These are phyloP conservation scores for Acromyrmex heyeri DNA, from an alignment of 1,140 invertebrate species.

Conservation along the genomic window DNA sequence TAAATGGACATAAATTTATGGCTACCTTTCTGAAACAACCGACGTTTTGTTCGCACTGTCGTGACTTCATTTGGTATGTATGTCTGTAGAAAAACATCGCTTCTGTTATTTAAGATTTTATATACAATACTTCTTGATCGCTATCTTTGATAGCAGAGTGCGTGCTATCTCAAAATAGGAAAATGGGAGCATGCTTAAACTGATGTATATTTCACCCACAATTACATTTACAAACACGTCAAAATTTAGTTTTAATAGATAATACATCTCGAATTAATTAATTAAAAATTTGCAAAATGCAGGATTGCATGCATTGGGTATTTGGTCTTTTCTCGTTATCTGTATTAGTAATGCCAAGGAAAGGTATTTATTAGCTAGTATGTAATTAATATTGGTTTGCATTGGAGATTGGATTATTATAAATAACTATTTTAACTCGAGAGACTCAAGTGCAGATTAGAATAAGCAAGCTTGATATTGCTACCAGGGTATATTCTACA, in stretches of 20 bases:
- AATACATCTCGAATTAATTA: constrained; percentile 47
- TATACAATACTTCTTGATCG: constrained; percentile 59
- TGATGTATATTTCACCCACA: constrained; percentile 39
- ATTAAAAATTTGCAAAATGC: constrained; percentile 18
- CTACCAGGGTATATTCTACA: not conserved
- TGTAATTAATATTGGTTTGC: constrained; percentile 25
- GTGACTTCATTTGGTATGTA: constrained; percentile 98
- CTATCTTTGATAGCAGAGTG: constrained; percentile 36
- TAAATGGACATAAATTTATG: constrained; percentile 99
- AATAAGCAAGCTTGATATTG: constrained; percentile 36
- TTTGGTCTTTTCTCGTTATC: constrained; percentile 41
- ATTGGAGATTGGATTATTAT: not conserved
- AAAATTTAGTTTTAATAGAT: not conserved
- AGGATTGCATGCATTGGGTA: constrained; percentile 66
- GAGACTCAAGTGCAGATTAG: not conserved
- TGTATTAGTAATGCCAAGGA: constrained; percentile 22
- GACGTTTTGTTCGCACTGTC: constrained; percentile 99
- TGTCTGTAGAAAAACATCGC: not conserved
- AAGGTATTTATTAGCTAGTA: constrained; percentile 21
- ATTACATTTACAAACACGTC: not conserved
- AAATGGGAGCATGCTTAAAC: constrained; percentile 35
- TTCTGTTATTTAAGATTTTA: constrained; percentile 32
- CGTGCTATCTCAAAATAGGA: constrained; percentile 8
- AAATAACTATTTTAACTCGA: not conserved
- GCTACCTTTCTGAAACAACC: constrained; percentile 99